Evolutionary conservation across 1,140 invertebrate species (phyloP), one percentile per base, ranked within the genome.

Genomic region (Nymphalis io): DNA sequence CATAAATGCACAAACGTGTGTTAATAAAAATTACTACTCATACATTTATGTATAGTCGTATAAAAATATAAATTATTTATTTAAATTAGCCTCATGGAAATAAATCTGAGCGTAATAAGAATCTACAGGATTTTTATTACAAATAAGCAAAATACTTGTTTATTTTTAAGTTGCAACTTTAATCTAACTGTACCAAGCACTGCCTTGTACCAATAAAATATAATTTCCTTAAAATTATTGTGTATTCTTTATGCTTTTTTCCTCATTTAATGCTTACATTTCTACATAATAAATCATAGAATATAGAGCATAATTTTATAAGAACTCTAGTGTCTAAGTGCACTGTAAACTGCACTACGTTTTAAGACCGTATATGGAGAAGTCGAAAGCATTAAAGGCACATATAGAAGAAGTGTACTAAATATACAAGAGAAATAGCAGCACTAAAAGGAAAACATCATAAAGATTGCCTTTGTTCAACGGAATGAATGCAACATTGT

Each of bases 401-500:
- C 15, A n/a, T 16, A n/a, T n/a, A n/a, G 5, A 46, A 46, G 15
- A 46, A 46, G 15, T 6, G n/a, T 15, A 46, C 15, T 46, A 46
- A 46, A 46, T 6, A 18, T 51, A 51, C 48, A 51, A 20, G 38
- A 51, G 21, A 40, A 53, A 33, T 33, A n/a, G 55, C 27, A 61
- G 38, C 57, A 69, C 78, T 83, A 79, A 81, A 81, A 76, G 70
- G 68, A 51, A 60, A 73, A 72, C 70, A 60, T 72, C 67, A 73
- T 76, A 81, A 77, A 80, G 60, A 61, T 66, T 27, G 66, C 71
- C 75, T 82, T 76, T 81, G 78, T 82, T 70, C 73, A 42, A 51
- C 20, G 18, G 46, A 73, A 75, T 64, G 73, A 80, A 61, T 80
- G 77, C 76, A 78, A 63, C 58, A 72, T 70, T 75, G 16, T 27